A percentile compares a stretch with the other conserved stretches of the same genome.
These are phyloP conservation scores for Typhlichthys eigenmanni DNA, from an alignment of 2,797 vertebrate genomes.

Conservation along the genomic window DNA sequence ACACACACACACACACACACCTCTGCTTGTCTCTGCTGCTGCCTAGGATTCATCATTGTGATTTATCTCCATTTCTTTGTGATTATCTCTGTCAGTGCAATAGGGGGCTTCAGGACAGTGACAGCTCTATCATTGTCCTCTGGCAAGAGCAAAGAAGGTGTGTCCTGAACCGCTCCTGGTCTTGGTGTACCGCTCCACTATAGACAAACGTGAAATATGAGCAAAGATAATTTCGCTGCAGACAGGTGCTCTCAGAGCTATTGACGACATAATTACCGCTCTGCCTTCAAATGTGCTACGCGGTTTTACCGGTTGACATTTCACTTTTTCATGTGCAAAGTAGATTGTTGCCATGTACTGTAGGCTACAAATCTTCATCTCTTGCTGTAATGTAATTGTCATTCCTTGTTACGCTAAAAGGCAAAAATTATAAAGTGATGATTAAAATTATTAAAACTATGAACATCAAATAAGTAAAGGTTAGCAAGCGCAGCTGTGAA, in stretches of 20 bases:
- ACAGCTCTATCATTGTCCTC: constrained; percentile 52
- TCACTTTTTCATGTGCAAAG: constrained; percentile 7
- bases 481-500: constrained; percentile 55
- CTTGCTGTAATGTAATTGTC: constrained; percentile 37
- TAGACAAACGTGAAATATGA: too few relatives aligned
- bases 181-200: constrained; percentile 30
- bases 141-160: constrained; percentile 53
- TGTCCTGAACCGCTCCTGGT: constrained; percentile 37
- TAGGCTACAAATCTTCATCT: constrained; percentile 26
- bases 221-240: constrained; percentile 59
- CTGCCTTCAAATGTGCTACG: constrained; percentile 33
- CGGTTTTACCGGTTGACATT: constrained; percentile 1
- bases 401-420: constrained; percentile 22
- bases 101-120: constrained; percentile 50
- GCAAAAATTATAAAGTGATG: constrained; percentile 50
- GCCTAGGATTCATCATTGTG: constrained; percentile 12
- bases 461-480: constrained; percentile 46
- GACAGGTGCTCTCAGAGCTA: constrained; percentile 48
- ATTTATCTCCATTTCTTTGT: constrained; percentile 34
- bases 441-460: constrained; percentile 54
- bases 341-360: constrained; percentile 17
- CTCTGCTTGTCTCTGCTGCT: constrained; percentile 12
- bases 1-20: neutral
- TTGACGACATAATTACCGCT: constrained; percentile 66
- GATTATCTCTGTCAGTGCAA: constrained; percentile 1